A percentile compares a stretch with the other conserved stretches of the same genome.
Conservation (phyloP, 23 tunicate genomes). For the Phallusia fumigata region DNA sequence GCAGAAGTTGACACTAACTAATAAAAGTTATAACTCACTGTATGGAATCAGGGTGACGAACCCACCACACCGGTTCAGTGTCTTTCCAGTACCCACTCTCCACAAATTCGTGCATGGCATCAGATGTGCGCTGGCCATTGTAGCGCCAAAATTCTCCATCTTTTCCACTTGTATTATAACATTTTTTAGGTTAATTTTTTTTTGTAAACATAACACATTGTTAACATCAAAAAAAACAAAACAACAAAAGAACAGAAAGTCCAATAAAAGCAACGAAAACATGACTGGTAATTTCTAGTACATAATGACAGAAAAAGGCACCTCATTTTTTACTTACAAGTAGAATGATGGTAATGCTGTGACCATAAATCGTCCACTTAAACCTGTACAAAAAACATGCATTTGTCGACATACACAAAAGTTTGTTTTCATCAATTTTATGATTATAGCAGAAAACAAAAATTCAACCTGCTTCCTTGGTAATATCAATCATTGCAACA, state of each 20-base stretch:
- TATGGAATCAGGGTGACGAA: constrained; percentile 71
- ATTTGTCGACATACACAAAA: not conserved
- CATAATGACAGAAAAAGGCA: no score
- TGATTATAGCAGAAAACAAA: no score
- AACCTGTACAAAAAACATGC: constrained; percentile 40
- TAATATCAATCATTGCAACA: constrained; percentile 75
- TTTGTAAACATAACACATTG: no score
- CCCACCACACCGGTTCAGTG: constrained; percentile 64
- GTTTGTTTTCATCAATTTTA: not conserved
- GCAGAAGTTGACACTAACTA: no score
- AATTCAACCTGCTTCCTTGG: constrained; percentile 61
- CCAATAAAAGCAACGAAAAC: no score
- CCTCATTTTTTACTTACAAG: constrained; percentile 84
- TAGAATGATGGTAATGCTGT: constrained; percentile 86
- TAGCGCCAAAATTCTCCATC: constrained; percentile 86
- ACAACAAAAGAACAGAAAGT: no score
- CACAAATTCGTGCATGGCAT: constrained; percentile 49
- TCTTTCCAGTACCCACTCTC: constrained; percentile 32
- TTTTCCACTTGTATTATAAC: constrained; percentile 31
- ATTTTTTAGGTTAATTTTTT: no score
- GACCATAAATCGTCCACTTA: constrained; percentile 91
- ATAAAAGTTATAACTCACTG: constrained; percentile 35
- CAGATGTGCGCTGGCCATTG: constrained; percentile 40
- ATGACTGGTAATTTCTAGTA: no score
- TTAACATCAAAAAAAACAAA: no score